Conservation (phyloP, 2,113 vertebrate genomes). For the Zingel zingel region DNA sequence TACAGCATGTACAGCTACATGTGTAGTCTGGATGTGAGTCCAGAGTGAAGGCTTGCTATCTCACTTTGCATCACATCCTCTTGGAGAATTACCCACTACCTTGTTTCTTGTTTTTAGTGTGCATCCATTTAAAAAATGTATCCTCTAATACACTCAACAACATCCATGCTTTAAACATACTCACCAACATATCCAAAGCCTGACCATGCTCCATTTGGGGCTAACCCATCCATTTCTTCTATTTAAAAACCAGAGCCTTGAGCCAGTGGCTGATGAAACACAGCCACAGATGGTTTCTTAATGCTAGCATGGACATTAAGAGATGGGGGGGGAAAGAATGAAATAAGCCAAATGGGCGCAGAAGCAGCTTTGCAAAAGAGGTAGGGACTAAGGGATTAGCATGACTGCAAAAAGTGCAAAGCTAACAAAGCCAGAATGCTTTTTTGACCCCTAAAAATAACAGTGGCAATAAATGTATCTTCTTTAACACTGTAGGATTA, state of each 20-base stretch:
- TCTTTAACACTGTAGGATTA: conserved; percentile 51
- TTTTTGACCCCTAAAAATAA: conserved; percentile 12
- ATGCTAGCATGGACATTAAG: conserved; percentile 72
- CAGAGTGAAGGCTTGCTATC: not conserved
- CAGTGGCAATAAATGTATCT: conserved; percentile 12
- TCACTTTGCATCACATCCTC: conserved; percentile 6
- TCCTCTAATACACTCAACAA: conserved; percentile 10
- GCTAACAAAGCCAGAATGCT: conserved; percentile 24
- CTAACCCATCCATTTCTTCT: conserved; percentile 61
- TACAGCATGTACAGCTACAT: no score
- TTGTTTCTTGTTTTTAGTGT: not conserved
- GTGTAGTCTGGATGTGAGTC: not conserved
- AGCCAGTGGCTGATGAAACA: conserved; percentile 63
- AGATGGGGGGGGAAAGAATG: conserved; percentile 46
- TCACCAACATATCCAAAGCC: conserved; percentile 32
- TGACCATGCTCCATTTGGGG: conserved; percentile 33
- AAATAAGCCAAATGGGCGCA: conserved; percentile 72
- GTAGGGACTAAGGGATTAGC: conserved; percentile 44
- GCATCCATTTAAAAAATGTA: not conserved
- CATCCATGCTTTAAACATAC: not conserved
- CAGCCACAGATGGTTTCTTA: conserved; percentile 78
- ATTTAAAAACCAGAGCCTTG: conserved; percentile 74
- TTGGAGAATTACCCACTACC: not conserved
- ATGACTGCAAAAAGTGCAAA: conserved; percentile 34
- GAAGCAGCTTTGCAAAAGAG: conserved; percentile 58